A percentile compares a stretch with the other conserved stretches of the same genome.
Conservation (phyloP, 1,140 invertebrate genomes). For the Nebria ingens region DNA sequence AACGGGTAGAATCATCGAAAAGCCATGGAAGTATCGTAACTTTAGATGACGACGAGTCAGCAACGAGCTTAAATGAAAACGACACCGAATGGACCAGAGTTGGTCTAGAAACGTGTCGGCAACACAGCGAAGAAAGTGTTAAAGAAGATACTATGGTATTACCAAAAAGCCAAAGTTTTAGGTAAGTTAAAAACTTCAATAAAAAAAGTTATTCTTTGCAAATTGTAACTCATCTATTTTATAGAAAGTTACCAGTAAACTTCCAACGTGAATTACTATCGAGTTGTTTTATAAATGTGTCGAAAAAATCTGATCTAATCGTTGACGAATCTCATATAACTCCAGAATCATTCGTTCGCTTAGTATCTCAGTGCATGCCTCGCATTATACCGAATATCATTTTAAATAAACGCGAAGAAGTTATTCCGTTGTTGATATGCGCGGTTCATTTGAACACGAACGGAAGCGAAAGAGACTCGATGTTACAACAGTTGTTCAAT, state of each 20-base stretch:
- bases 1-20: constrained; percentile 16
- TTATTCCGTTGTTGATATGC: constrained; percentile 59
- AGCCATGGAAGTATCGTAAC: constrained; percentile 17
- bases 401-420: constrained; percentile 58
- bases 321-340: constrained; percentile 35
- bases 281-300: constrained; percentile 34
- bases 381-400: constrained; percentile 59
- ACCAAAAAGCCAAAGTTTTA: constrained; percentile 2
- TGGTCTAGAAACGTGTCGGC: constrained; percentile 5
- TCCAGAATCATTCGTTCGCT: constrained; percentile 34
- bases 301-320: constrained; percentile 25
- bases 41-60: constrained; percentile 27
- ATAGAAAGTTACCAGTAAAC: constrained; percentile 37
- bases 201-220: background rate
- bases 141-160: background rate
- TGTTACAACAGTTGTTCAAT: constrained; percentile 63
- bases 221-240: constrained; percentile 15
- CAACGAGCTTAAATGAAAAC: constrained; percentile 27
- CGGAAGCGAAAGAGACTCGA: constrained; percentile 47
- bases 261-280: constrained; percentile 44
- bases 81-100: constrained; percentile 26
- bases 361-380: constrained; percentile 41
- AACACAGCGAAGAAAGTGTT: background rate
- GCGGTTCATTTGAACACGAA: constrained; percentile 53
- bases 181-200: background rate